These are phyloP conservation scores for Monopterus albus DNA, from an alignment of 2,113 vertebrate species.

Conservation along the genomic window DNA sequence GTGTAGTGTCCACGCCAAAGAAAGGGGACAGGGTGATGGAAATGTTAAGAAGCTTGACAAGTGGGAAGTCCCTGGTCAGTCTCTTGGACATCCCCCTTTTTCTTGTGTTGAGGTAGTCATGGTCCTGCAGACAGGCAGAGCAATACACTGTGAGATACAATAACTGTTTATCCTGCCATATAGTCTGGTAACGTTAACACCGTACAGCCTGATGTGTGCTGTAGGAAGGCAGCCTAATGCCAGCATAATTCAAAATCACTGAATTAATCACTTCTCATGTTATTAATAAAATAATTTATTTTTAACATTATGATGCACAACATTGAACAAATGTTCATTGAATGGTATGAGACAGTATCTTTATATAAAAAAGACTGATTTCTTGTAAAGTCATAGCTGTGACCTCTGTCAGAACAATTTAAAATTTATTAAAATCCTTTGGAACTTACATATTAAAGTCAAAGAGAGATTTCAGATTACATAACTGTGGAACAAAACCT, in stretches of 20 bases:
- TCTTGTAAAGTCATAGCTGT: not conserved
- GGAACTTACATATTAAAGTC: slow-evolving; percentile 30
- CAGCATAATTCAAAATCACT: no score
- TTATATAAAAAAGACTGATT: no score
- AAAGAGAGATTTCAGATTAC: slow-evolving; percentile 52
- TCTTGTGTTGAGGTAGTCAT: slow-evolving; percentile 78
- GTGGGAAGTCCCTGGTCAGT: slow-evolving; percentile 78
- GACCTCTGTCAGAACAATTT: slow-evolving; percentile 32
- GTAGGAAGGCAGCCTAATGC: no score
- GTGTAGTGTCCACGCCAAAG: slow-evolving; percentile 80
- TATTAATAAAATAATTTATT: not conserved
- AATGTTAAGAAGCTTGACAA: slow-evolving; percentile 84
- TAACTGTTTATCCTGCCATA: not conserved
- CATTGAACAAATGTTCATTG: no score
- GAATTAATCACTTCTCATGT: not conserved
- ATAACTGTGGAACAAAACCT: slow-evolving; percentile 53
- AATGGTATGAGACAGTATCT: no score
- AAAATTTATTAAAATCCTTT: slow-evolving; percentile 33
- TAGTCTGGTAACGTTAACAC: not conserved
- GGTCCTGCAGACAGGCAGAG: slow-evolving; percentile 69
- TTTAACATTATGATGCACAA: not conserved
- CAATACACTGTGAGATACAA: not conserved
- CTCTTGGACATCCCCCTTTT: slow-evolving; percentile 76
- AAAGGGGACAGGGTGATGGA: slow-evolving; percentile 89
- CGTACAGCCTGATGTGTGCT: not conserved